Conservation (phyloP, 2,888 invertebrate genomes). For the Volucella bombylans region DNA sequence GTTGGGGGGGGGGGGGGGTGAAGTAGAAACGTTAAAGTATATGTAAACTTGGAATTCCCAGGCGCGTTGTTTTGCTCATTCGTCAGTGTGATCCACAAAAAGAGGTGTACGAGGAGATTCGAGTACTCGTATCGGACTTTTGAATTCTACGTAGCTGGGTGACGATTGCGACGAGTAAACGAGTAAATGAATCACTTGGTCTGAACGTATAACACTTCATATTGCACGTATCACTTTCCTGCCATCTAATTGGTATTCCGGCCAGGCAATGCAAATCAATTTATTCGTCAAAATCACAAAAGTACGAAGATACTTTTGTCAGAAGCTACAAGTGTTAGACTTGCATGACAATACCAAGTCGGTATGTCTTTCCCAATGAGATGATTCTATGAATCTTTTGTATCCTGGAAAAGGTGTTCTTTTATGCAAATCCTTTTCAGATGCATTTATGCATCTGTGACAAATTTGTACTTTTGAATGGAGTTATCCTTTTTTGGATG, state of each 20-base stretch:
- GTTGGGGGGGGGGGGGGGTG: no score
- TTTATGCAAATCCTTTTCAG: slow-evolving; percentile 61
- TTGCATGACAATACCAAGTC: slow-evolving; percentile 27
- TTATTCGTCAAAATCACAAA: slow-evolving; percentile 68
- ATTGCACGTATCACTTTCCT: slow-evolving; percentile 69
- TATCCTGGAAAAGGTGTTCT: slow-evolving; percentile 19
- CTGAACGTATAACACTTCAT: slow-evolving; percentile 39
- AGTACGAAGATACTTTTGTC: slow-evolving; percentile 48
- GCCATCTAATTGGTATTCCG: slow-evolving; percentile 60
- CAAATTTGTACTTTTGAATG: neutral
- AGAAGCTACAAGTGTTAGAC: slow-evolving; percentile 64
- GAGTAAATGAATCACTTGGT: slow-evolving; percentile 51
- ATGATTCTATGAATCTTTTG: slow-evolving; percentile 2
- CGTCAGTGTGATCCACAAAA: slow-evolving; percentile 60
- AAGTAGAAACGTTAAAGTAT: slow-evolving; percentile 6
- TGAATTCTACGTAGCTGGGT: slow-evolving; percentile 47
- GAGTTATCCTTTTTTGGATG: slow-evolving; percentile 21
- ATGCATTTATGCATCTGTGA: neutral
- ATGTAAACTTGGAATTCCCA: slow-evolving; percentile 64
- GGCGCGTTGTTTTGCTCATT: slow-evolving; percentile 7
- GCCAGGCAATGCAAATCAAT: slow-evolving; percentile 59
- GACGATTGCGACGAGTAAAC: no score
- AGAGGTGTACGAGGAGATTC: neutral
- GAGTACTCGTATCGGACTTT: slow-evolving; percentile 2
- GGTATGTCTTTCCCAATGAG: neutral